Base-by-base conservation (phyloP, 2,888 invertebrate species). In the Cosmopolites sordidus region DNA sequence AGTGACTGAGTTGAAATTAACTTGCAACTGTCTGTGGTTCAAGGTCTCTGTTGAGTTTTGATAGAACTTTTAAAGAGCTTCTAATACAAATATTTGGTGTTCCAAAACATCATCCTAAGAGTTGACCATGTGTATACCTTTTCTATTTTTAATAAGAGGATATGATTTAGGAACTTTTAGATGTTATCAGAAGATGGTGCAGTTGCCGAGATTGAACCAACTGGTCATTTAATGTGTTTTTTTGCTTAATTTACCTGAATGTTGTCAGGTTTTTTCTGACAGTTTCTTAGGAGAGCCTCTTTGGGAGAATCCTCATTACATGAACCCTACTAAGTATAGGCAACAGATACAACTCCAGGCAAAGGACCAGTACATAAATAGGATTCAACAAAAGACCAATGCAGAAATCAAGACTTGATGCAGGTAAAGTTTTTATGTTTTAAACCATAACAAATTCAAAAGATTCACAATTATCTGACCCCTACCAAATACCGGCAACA, bases 91-190 rank as follows among this genome's bases (percentile, higher is more conserved):
- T 85, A 60, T 98, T 98, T 77, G 87, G 92, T 27, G 94, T 95
- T 1, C 98, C 99, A 0, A 87, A 92, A 69, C 84, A 93, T 68
- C 98, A 99, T 75, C 99, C 99, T 0, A 96, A 95, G 71, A 96
- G 95, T 72, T 69, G 99, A 99, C 73, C 96, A 97, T 76, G 89
- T 99, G 0, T 90, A 91, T 67, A 89, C 90, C 12, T 99, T 99
- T 69, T 87, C 90, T 62, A 79, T 93, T 52, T 75, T 95, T 44
- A 97, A 98, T 69, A 89, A 93, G 64, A 83, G 92, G 60, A 91
- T 99, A 72, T 99, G 97, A 97, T 97, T 98, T 70, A 81, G 99
- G 63, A 98, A 99, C 76, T 99, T 89, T 70, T 98, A 99, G 76
- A 95, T 99, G 64, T 78, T 98, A 22, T 92, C 94, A 43, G 94